Evolutionary conservation across 2,113 vertebrate genomes (phyloP), one percentile per base, ranked within the genome.

Genomic region (Aegotheles bennettii): DNA sequence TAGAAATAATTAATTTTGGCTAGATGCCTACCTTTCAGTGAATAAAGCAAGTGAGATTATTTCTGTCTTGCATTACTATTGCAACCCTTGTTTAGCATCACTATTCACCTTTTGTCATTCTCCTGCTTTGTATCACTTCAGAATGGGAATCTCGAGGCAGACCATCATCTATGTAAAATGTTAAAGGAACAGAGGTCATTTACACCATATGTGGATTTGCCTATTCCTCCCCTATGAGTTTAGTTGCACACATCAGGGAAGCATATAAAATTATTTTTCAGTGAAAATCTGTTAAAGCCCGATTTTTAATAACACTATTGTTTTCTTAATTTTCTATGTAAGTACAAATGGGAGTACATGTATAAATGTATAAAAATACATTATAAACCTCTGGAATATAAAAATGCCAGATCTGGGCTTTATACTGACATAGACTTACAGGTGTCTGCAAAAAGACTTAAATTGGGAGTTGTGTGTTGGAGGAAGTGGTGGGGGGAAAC

Each of bases 141-240:
- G 50, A 70, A 86, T 2, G 25, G 33, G 14, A 36, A 17, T 33
- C 24, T 61, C 0, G 0, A 25, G 50, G 29, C 48, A 71, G 31
- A 64, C 13, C 36, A 43, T 50, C 48, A 50, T 7, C 47, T 65
- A 3, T 24, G 25, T 47, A 53, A 88, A 90, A 73, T 25, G 15
- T 36, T 69, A 57, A 65, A 77, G 28, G 25, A 60, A 26, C 8
- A 59, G 33, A 1, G 36, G 53, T 48, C 25, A 47, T 74, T 89
- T 78, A 65, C 12, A 75, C 20, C 26, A 11, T 5, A 25, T 6
- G 43, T 0, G 0, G 33, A 81, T 48, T 38, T 2, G 2, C 48
- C 42, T 70, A 7, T 25, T 88, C 43, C 45, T 90, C 21, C n/a
- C 42, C 51, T 47, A 3, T 7, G 6, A 64, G 24, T 69, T 71